Evolutionary conservation across 1,140 invertebrate species (phyloP), one percentile per base, ranked within the genome.

Genomic region (Goniozus legneri): DNA sequence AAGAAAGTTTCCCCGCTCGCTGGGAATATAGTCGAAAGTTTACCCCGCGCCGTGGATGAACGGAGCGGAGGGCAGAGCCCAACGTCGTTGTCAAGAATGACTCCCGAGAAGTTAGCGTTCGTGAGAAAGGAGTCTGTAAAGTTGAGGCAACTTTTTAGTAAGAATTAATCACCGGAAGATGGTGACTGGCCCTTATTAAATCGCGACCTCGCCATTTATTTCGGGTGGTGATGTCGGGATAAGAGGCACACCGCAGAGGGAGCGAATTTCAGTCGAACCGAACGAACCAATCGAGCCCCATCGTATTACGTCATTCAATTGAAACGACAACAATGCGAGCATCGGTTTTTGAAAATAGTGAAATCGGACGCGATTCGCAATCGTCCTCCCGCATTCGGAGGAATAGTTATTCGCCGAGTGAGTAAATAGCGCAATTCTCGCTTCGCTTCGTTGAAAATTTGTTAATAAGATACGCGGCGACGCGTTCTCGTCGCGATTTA

Each of bases 161-260:
- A 56, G 67, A 74, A 74, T 74, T 74, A 71, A 73, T 73, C 69
- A 69, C 63, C 62, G 60, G 65, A 69, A 71, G 67, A 67, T 62
- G 66, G 63, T 63, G 69, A 71, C 71, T 69, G 67, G 62, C 67
- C 62, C 67, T 73, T 68, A 73, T 74, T 73, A 71, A 71, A 71
- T 69, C 69, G 69, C 64, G 63, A 63, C 62, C 62, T 64, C 56
- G 63, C 62, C 66, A 69, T 67, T 69, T 69, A 67, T 69, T 67
- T 67, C 62, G 56, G 64, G 58, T 55, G 57, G 63, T 60, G 54
- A 61, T 47, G 46, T 52, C 47, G 4, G 10, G 4, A 27, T 27
- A 6, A 27, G 24, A 6, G 32, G 32, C n/a, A 33, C 8, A 33
- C n/a, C n/a, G n/a, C 4, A 33, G 14, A 33, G 6, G 6, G 32